phyloP scores from a whole-genome alignment of 1,140 invertebrate genomes.

The Temnothorax longispinosus region DNA sequence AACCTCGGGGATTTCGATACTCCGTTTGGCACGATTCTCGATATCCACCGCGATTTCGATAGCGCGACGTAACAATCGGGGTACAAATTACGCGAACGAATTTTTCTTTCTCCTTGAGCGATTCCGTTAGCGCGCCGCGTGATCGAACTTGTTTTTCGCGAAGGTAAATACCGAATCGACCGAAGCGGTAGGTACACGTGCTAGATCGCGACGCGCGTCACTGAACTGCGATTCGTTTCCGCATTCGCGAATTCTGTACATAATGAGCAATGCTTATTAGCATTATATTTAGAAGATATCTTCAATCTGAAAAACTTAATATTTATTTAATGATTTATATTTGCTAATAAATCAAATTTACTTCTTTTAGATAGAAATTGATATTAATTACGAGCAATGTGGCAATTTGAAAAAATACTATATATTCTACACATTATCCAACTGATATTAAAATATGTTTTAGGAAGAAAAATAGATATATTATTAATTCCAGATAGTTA shows the following conservation, averaged over 20 bases:
- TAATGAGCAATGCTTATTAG: neutral
- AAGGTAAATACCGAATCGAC: constrained; percentile 5
- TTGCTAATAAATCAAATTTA: neutral
- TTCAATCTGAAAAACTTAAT: neutral
- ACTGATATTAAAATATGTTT: neutral
- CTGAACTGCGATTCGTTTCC: neutral
- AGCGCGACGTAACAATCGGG: neutral
- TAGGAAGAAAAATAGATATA: neutral
- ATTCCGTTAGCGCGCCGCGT: neutral
- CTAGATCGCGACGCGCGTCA: neutral
- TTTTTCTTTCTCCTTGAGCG: constrained; percentile 17
- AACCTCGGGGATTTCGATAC: neutral
- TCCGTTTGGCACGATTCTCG: neutral
- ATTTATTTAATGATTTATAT: neutral
- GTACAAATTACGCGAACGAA: constrained; percentile 10
- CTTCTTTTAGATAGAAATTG: neutral
- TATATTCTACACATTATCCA: too few relatives aligned
- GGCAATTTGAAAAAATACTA: neutral
- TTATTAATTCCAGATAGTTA: neutral
- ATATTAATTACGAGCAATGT: neutral
- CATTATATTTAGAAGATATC: neutral
- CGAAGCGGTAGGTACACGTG: neutral
- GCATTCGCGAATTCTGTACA: neutral
- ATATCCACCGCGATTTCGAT: neutral
- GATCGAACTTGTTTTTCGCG: constrained; percentile 5